Percentiles rank a stretch among this genome's conserved stretches.
Evolutionary conservation across 2,113 vertebrate genomes (phyloP).

Genomic region (Acrocephalus arundinaceus): DNA sequence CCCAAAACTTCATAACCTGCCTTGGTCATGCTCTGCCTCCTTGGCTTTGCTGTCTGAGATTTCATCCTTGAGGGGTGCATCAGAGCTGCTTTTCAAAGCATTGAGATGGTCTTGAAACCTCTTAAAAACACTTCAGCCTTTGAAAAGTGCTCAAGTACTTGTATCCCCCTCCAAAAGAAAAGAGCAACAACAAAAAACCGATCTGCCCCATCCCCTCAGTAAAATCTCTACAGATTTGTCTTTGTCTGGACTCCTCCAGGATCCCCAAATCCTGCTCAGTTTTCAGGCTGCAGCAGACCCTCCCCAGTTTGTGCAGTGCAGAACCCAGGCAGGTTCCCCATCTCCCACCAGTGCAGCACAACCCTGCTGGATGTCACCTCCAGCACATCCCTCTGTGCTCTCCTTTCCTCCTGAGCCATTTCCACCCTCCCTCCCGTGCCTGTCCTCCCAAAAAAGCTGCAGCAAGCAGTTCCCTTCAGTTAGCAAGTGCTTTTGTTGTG

Average conservation of each 20-base stretch:
- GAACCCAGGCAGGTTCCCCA: neutral
- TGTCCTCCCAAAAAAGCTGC: neutral
- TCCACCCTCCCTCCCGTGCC: neutral
- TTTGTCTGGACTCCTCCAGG: neutral
- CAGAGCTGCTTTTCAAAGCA: neutral
- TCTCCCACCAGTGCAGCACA: neutral
- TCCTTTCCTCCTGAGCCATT: neutral
- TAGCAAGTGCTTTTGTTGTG: neutral
- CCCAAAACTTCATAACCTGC: neutral
- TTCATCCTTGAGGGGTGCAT: neutral
- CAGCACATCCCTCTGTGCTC: neutral
- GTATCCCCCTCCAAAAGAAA: neutral
- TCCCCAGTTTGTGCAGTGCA: neutral
- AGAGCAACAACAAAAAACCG: neutral
- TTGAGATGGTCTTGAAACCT: neutral
- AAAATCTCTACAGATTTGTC: neutral
- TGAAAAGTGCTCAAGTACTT: rapidly evolving
- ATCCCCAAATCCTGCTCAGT: neutral
- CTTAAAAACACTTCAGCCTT: neutral
- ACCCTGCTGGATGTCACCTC: neutral
- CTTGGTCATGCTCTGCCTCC: neutral
- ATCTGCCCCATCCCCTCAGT: neutral
- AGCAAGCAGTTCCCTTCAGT: neutral
- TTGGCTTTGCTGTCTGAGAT: neutral
- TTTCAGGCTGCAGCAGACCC: neutral